Evolutionary conservation across 2,797 vertebrate species (phyloP).

Genomic region (Macropus fuliginosus): DNA sequence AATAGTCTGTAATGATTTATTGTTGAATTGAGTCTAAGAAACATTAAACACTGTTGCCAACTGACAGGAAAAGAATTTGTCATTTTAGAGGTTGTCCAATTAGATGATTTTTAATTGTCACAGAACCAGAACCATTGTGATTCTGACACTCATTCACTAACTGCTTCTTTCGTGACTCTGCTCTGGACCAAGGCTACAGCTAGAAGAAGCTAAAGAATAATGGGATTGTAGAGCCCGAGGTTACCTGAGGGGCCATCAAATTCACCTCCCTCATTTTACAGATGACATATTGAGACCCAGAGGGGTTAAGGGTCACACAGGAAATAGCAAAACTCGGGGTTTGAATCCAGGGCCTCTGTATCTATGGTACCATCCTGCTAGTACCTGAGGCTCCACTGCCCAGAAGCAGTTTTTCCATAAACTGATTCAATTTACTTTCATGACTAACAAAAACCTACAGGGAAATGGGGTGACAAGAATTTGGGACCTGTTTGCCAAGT

Average conservation of each 20-base stretch:
- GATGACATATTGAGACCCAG: neutral
- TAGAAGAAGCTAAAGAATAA: neutral
- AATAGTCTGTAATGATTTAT: conserved; percentile 40
- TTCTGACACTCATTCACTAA: neutral
- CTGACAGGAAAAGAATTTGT: conserved; percentile 1
- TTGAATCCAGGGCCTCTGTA: neutral
- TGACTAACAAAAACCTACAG: neutral
- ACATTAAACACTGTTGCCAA: conserved; percentile 45
- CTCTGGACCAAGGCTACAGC: neutral
- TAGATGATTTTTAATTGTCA: neutral
- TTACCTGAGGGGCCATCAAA: neutral
- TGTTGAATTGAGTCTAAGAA: conserved; percentile 57
- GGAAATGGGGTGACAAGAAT: neutral
- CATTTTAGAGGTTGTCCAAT: neutral
- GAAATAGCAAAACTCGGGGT: neutral
- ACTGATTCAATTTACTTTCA: neutral
- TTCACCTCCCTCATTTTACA: neutral
- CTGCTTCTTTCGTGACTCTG: conserved; percentile 1
- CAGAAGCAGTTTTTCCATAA: neutral
- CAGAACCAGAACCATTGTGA: conserved; percentile 1
- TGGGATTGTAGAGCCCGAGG: neutral
- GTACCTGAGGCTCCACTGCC: neutral
- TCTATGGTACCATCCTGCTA: neutral
- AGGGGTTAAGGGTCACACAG: neutral
- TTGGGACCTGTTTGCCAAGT: neutral